phyloP scores from a whole-genome alignment of 2,888 invertebrate genomes.

The Drosophila formosana region DNA sequence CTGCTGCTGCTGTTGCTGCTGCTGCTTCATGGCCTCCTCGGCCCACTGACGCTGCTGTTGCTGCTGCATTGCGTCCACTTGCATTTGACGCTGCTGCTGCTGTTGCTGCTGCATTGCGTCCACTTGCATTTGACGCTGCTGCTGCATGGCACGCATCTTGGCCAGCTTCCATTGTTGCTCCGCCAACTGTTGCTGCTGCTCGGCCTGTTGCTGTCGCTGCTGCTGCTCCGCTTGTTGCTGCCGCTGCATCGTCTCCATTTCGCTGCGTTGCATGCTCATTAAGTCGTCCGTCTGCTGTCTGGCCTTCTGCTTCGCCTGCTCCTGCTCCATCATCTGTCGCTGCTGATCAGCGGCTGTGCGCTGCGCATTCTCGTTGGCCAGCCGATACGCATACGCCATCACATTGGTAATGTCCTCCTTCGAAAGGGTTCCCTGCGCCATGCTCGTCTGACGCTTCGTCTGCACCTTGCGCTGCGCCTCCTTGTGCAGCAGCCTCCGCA shows the following conservation, averaged over 20 bases:
- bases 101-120: neutral
- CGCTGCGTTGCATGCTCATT: neutral
- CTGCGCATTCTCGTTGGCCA: constrained; percentile 58
- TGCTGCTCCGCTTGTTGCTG: constrained; percentile 17
- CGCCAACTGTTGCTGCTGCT: constrained; percentile 12
- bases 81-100: constrained; percentile 3
- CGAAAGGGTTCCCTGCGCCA: constrained; percentile 37
- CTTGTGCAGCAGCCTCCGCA: constrained; percentile 74
- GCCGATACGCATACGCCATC: constrained; percentile 79
- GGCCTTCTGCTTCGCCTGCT: constrained; percentile 9
- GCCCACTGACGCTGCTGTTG: constrained; percentile 34
- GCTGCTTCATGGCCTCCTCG: constrained; percentile 1
- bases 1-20: constrained; percentile 15
- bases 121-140: neutral
- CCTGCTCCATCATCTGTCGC: constrained; percentile 19
- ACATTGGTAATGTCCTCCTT: constrained; percentile 78
- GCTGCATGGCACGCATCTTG: neutral
- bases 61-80: neutral
- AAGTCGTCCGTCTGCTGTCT: constrained; percentile 3
- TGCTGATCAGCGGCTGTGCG: neutral
- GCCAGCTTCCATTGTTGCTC: constrained; percentile 21
- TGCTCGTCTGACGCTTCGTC: constrained; percentile 64
- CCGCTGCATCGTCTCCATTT: constrained; percentile 4
- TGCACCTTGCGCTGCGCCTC: constrained; percentile 60
- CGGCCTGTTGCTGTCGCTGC: constrained; percentile 9